These are phyloP conservation scores for Acleris laterana DNA, from an alignment of 2,888 invertebrate genomes.

Conservation along the genomic window DNA sequence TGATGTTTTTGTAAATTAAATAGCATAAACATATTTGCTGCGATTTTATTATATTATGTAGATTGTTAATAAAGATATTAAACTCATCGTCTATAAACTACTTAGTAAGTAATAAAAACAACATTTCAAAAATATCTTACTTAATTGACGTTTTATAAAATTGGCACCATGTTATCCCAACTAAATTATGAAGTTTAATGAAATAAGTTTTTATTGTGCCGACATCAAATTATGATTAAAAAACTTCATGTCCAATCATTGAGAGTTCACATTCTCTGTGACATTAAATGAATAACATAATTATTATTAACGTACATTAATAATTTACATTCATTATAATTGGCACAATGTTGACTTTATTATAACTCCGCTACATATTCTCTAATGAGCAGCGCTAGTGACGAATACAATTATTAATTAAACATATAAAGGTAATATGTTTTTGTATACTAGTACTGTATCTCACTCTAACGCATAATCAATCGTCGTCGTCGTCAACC, in stretches of 20 bases:
- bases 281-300: constrained; percentile 20
- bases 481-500: too few relatives aligned
- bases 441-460: too few relatives aligned
- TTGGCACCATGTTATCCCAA: constrained; percentile 17
- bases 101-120: constrained; percentile 5
- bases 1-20: too few relatives aligned
- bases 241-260: not conserved
- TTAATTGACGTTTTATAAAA: constrained; percentile 32
- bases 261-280: constrained; percentile 4
- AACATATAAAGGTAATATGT: too few relatives aligned
- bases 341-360: constrained; percentile 25
- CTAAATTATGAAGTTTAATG: not conserved
- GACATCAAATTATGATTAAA: constrained; percentile 4
- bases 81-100: constrained; percentile 4
- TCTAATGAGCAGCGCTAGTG: too few relatives aligned
- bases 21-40: too few relatives aligned
- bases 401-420: too few relatives aligned
- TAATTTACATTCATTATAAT: constrained; percentile 4
- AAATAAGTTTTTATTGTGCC: constrained; percentile 2
- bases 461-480: too few relatives aligned
- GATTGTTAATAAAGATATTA: not conserved
- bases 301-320: too few relatives aligned
- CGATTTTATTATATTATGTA: not conserved
- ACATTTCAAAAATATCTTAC: constrained; percentile 16
- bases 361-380: too few relatives aligned